A percentile compares a stretch with the other conserved stretches of the same genome.
phyloP scores from a whole-genome alignment of 2,797 vertebrate genomes.

The Intellagama lesueurii region DNA sequence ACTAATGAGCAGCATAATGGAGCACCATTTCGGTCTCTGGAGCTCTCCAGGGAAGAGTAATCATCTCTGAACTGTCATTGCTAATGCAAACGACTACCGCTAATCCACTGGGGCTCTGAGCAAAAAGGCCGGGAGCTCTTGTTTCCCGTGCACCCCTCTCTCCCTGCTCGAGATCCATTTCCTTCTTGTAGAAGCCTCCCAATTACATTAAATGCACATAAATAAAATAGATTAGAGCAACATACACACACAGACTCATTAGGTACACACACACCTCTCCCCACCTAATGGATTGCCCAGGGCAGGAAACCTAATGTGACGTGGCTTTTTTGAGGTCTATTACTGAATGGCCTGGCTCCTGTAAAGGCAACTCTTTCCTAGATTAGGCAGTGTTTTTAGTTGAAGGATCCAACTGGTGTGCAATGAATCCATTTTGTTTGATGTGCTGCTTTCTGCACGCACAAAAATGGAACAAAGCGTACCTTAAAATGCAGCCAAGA shows the following conservation, averaged over 20 bases:
- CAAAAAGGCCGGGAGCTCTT: constrained; percentile 54
- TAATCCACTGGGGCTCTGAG: constrained; percentile 52
- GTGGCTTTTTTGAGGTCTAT: constrained; percentile 18
- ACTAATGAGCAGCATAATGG: constrained; percentile 70
- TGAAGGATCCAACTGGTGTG: constrained; percentile 12
- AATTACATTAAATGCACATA: constrained; percentile 53
- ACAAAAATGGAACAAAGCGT: neutral
- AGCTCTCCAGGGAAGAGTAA: constrained; percentile 65
- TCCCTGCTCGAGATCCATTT: constrained; percentile 45
- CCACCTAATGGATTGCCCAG: constrained; percentile 44
- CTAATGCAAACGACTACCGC: constrained; percentile 61
- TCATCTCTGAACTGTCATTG: constrained; percentile 64
- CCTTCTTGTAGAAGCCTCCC: constrained; percentile 49
- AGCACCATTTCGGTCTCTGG: constrained; percentile 63
- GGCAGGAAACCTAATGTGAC: constrained; percentile 11
- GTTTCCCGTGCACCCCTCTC: constrained; percentile 47
- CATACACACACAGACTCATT: constrained; percentile 38
- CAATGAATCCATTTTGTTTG: neutral
- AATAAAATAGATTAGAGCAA: constrained; percentile 40
- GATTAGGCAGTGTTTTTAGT: neutral
- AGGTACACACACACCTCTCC: constrained; percentile 18
- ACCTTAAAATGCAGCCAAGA: neutral
- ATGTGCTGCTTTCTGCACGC: neutral
- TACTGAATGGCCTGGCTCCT: constrained; percentile 21
- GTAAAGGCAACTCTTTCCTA: constrained; percentile 6